These are phyloP conservation scores for Alca torda DNA, from an alignment of 2,797 vertebrate genomes.

Conservation along the genomic window DNA sequence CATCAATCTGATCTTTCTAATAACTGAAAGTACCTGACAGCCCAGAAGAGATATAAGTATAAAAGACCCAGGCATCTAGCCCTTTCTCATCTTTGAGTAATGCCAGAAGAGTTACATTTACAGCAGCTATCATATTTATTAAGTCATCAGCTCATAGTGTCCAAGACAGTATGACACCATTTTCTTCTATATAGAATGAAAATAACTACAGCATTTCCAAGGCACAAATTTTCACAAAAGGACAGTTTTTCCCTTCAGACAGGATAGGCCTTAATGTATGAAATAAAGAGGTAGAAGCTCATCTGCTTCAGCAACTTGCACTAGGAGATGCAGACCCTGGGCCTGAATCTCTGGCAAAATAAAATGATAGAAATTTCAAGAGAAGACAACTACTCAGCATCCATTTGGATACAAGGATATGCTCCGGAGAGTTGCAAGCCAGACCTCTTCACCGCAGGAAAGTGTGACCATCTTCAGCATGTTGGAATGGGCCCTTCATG, in stretches of 20 bases:
- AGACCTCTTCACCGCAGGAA: not conserved
- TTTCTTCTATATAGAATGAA: not conserved
- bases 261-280: not conserved
- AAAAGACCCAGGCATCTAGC: not conserved
- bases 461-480: not conserved
- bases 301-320: not conserved
- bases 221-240: not conserved
- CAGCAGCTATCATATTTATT: not conserved
- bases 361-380: not conserved
- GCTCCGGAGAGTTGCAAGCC: not conserved
- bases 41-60: not conserved
- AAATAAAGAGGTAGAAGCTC: not conserved
- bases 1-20: not conserved
- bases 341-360: not conserved
- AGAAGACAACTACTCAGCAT: not conserved
- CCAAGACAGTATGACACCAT: not conserved
- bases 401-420: not conserved
- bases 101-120: not conserved
- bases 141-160: not conserved
- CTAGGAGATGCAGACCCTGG: not conserved
- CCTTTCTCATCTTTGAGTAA: not conserved
- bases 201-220: not conserved
- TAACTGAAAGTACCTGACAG: not conserved
- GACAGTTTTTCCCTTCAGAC: not conserved
- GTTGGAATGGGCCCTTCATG: not conserved